Evolutionary conservation across 2,888 invertebrate species (phyloP).

Genomic region (Steinernema hermaphroditum): DNA sequence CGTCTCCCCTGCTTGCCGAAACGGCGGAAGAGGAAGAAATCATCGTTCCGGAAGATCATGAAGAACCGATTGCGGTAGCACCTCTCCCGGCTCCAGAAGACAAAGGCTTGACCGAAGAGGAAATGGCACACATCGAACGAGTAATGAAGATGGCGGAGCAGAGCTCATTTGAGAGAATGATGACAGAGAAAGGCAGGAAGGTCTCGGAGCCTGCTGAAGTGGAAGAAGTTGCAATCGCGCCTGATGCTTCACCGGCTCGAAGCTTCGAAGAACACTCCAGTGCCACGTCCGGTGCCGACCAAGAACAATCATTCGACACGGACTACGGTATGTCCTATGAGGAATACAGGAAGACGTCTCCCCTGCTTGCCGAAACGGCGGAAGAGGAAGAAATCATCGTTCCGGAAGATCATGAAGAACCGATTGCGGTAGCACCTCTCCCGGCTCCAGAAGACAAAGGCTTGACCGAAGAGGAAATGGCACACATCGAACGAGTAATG

Average conservation of each 20-base stretch:
- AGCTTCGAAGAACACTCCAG: slow-evolving; percentile 18
- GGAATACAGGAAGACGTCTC: slow-evolving; percentile 30
- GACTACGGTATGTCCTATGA: slow-evolving; percentile 30
- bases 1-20: neutral
- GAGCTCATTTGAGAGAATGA: slow-evolving; percentile 33
- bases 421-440: neutral
- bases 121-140: slow-evolving; percentile 40
- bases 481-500: slow-evolving; percentile 42
- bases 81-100: too few species aligned
- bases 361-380: slow-evolving; percentile 33
- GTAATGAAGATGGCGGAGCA: slow-evolving; percentile 37
- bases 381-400: slow-evolving; percentile 32
- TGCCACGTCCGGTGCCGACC: slow-evolving; percentile 35
- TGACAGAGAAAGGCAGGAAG: neutral
- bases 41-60: too few species aligned
- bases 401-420: neutral
- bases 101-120: neutral
- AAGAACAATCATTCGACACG: slow-evolving; percentile 30
- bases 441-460: neutral
- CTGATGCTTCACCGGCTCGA: neutral
- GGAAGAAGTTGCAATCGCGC: neutral
- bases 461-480: slow-evolving; percentile 48
- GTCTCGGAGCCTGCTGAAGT: neutral
- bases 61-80: too few species aligned
- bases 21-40: slow-evolving; percentile 27